Evolutionary conservation across 2,797 vertebrate species (phyloP).

Genomic region (Aeoliscus strigatus): DNA sequence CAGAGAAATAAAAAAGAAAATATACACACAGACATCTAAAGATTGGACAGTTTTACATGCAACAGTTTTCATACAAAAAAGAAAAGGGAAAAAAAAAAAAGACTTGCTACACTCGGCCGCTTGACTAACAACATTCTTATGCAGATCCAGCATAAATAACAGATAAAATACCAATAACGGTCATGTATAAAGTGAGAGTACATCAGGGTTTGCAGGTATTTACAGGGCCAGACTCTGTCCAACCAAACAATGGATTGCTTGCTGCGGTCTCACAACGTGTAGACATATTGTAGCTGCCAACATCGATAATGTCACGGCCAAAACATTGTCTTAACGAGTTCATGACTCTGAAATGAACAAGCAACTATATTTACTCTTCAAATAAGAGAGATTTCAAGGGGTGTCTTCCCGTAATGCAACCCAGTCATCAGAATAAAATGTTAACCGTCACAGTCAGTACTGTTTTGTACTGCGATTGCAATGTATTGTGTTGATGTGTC

Average conservation of each 20-base stretch:
- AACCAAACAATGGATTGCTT: constrained; percentile 29
- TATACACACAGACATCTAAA: constrained; percentile 48
- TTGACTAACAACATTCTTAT: constrained; percentile 15
- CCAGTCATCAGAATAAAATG: too few relatives aligned
- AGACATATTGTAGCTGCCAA: constrained; percentile 31
- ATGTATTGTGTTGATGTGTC: too few relatives aligned
- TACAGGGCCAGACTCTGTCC: constrained; percentile 6
- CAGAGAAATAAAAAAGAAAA: constrained; percentile 46
- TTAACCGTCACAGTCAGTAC: too few relatives aligned
- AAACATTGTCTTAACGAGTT: constrained; percentile 7
- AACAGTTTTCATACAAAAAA: constrained; percentile 47
- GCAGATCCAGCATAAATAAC: constrained; percentile 23
- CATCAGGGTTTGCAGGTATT: constrained; percentile 7
- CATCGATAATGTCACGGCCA: constrained; percentile 8
- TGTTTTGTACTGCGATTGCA: too few relatives aligned
- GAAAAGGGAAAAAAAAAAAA: constrained; percentile 5
- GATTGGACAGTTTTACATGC: constrained; percentile 37
- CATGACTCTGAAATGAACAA: constrained; percentile 26
- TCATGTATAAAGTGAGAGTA: constrained; percentile 1
- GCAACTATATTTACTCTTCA: constrained; percentile 23
- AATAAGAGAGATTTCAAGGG: constrained; percentile 18
- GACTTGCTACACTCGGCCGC: constrained; percentile 15
- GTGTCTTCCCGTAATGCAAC: background rate
- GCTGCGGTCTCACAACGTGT: constrained; percentile 20
- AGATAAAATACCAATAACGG: constrained; percentile 23